Evolutionary conservation across 1,140 invertebrate species (phyloP), one percentile per base, ranked within the genome.

Genomic region (Neuroterus valhalla): DNA sequence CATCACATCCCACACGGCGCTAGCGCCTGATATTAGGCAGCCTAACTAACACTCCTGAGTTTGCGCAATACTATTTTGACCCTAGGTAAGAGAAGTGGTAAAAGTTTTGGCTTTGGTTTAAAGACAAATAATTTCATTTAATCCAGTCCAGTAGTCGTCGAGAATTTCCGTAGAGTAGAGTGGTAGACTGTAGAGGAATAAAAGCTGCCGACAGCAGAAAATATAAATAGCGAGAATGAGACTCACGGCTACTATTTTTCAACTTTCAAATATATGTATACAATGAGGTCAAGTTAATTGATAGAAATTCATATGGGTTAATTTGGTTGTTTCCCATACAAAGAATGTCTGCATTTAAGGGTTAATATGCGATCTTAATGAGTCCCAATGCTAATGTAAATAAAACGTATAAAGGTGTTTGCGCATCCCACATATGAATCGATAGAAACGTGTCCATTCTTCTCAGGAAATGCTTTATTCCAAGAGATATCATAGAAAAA

Each of bases 1-100:
- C 78, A 78, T n/a, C 46, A 68, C 70, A 82, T 77, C 77, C 12
- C 46, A 68, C 67, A 69, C 73, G 71, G 77, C 68, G 67, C 73
- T 76, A 68, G 77, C 77, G 75, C 77, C 80, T 79, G 71, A 76
- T 78, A 75, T 44, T 76, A 79, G 75, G 75, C 80, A 76, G 68
- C 76, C 10, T 66, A 74, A 76, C 75, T 76, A 69, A 71, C 66
- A 69, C 67, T 67, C 19, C 12, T 69, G 80, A 73, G 77, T 74
- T 68, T 79, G 80, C 78, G 78, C 80, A 74, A 73, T 45, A 52
- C 66, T 66, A 2, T 71, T 12, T 11, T 11, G 14, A 75, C 44
- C 50, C 43, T 45, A 67, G 68, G 67, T 42, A 19, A 17, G 6
- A 68, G 31, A 42, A 72, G 72, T 70, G 46, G 70, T 70, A 68